Evolutionary conservation across 2,888 invertebrate species (phyloP), one percentile per base, ranked within the genome.

Genomic region (Drosophila prostipennis): DNA sequence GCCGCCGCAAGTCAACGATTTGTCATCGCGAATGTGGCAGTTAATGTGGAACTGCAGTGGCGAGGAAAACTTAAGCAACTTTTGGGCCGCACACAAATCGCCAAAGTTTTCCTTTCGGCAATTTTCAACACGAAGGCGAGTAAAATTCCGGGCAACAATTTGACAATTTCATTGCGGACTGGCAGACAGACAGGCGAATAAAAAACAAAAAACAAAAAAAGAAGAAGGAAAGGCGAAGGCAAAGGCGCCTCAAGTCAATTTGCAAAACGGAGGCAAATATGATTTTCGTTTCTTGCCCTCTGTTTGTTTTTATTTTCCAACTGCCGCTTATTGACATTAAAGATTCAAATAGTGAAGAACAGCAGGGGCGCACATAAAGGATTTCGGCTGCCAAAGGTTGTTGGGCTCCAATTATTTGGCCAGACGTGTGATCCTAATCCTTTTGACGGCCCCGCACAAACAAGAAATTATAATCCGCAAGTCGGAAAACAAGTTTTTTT

Each of bases 241-340:
- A 11, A 65, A 45, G 69, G 58, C 58, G 42, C 69, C 69, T 70
- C 69, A 70, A 69, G 51, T 56, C 72, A 63, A 56, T 72, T 72
- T 72, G 43, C 61, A 52, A 67, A 55, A 55, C 29, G 43, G 32
- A 48, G 57, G 42, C 48, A 52, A 70, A 69, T 53, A 53, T 42
- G 46, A 70, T 75, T 71, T 45, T 36, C 43, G 53, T 26, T 63
- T 57, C 43, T 36, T 40, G 29, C 13, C 45, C 32, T 16, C 29
- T 51, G 36, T 48, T 43, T 58, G 23, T 54, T 32, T 36, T 37
- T 29, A 23, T 59, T 51, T 42, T 32, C 16, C 42, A 39, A 42
- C 64, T 52, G 32, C 69, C 55, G 67, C 71, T 74, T 81, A 86
- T 83, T 83, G 85, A 79, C 87, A 83, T 83, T 83, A 83, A 83